Evolutionary conservation across 2,113 vertebrate species (phyloP).

Genomic region (Dascyllus trimaculatus): DNA sequence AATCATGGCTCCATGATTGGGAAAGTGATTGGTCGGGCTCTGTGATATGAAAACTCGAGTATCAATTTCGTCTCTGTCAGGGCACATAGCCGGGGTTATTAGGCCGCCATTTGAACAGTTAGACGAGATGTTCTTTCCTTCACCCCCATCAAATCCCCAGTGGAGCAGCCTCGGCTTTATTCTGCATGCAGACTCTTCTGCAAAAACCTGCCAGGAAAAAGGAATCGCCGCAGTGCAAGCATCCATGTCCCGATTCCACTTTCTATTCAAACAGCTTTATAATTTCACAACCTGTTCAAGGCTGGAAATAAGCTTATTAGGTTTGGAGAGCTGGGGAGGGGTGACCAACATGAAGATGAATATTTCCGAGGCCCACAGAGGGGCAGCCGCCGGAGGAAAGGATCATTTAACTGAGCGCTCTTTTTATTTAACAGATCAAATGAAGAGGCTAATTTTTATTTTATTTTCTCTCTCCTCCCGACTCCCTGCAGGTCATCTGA

Average conservation of each 20-base stretch:
- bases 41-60: constrained; percentile 66
- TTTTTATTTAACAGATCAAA: constrained; percentile 41
- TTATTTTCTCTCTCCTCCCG: constrained; percentile 1
- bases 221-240: constrained; percentile 31
- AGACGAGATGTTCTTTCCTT: constrained; percentile 43
- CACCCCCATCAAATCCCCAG: constrained; percentile 10
- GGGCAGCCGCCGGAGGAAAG: constrained; percentile 8
- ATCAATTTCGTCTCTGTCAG: constrained; percentile 60
- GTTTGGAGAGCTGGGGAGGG: not conserved
- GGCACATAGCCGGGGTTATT: constrained; percentile 49
- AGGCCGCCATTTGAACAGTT: constrained; percentile 55
- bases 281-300: constrained; percentile 53
- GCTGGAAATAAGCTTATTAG: constrained; percentile 55
- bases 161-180: constrained; percentile 29
- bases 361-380: constrained; percentile 24
- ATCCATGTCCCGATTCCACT: constrained; percentile 45
- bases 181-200: constrained; percentile 36
- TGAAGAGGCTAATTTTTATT: not conserved
- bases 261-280: constrained; percentile 45
- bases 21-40: constrained; percentile 68
- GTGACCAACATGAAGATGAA: constrained; percentile 18
- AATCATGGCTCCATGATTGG: constrained; percentile 73
- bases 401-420: constrained; percentile 21
- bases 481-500: constrained; percentile 88
- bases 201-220: constrained; percentile 42